phyloP scores from a whole-genome alignment of 2,888 invertebrate species.

The Diaphora mendica region DNA sequence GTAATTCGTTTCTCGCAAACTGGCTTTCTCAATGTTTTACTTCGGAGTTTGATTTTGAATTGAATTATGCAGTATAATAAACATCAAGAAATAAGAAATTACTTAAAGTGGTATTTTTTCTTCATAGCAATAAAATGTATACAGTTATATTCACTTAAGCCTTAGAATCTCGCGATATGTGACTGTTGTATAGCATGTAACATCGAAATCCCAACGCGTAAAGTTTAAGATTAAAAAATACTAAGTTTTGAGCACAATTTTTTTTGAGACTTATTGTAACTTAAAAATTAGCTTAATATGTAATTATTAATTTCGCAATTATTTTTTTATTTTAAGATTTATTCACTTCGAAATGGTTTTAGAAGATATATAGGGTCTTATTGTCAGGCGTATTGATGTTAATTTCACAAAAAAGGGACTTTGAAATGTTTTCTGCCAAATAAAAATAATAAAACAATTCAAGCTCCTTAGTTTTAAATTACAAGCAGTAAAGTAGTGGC shows the following conservation, averaged over 20 bases:
- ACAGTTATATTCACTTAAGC: slow-evolving; percentile 25
- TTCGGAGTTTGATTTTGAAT: not conserved
- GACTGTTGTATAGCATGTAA: slow-evolving; percentile 32
- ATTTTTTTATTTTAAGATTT: slow-evolving; percentile 27
- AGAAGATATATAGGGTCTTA: slow-evolving; percentile 27
- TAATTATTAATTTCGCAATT: slow-evolving; percentile 33
- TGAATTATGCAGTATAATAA: not conserved
- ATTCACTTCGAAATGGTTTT: slow-evolving; percentile 43
- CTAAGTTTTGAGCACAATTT: slow-evolving; percentile 38
- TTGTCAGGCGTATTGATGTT: slow-evolving; percentile 10
- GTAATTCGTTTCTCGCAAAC: not conserved
- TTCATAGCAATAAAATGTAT: slow-evolving; percentile 30
- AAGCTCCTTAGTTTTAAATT: not conserved
- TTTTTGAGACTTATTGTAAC: slow-evolving; percentile 39
- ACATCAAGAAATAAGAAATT: not conserved
- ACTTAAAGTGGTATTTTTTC: slow-evolving; percentile 15
- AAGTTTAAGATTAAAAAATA: slow-evolving; percentile 42
- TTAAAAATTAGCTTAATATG: slow-evolving; percentile 35
- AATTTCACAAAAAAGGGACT: not conserved
- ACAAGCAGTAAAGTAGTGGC: too few relatives aligned
- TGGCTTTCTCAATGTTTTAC: not conserved
- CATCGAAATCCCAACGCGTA: slow-evolving; percentile 60
- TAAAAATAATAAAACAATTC: not conserved
- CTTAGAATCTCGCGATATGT: slow-evolving; percentile 46
- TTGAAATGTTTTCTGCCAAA: not conserved